Percentiles rank a stretch among this genome's conserved stretches.
These are phyloP conservation scores for Micromesistius poutassou DNA, from an alignment of 2,797 vertebrate genomes.

Conservation along the genomic window DNA sequence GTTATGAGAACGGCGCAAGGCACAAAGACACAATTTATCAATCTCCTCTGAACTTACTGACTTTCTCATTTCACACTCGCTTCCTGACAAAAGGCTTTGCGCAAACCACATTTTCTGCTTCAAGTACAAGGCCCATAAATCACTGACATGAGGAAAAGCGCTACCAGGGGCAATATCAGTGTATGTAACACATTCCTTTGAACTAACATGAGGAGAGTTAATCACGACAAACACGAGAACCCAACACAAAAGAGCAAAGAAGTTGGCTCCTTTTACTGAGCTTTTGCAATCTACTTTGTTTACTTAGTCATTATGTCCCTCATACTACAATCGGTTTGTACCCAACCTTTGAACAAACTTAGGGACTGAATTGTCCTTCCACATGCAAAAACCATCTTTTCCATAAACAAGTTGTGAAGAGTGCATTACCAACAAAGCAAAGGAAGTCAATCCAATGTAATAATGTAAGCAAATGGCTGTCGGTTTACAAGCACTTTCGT, in stretches of 20 bases:
- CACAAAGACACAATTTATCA: slow-evolving; percentile 7
- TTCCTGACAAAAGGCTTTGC: slow-evolving; percentile 4
- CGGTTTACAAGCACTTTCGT: not conserved
- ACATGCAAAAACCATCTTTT: not conserved
- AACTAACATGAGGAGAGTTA: not conserved
- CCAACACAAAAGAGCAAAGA: not conserved
- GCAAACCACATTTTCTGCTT: not conserved
- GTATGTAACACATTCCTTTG: not conserved
- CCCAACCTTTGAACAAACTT: too few species aligned
- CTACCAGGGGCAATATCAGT: not conserved
- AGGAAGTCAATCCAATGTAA: not conserved
- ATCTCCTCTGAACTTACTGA: not conserved
- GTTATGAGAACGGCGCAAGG: not conserved
- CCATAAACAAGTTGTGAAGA: not conserved
- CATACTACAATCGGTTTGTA: not conserved
- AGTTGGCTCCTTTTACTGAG: not conserved
- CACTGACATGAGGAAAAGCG: not conserved
- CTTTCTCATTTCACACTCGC: slow-evolving; percentile 1
- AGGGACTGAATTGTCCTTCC: not conserved
- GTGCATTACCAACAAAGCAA: not conserved
- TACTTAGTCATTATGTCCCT: not conserved
- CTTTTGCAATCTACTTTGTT: not conserved
- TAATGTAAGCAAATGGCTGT: not conserved
- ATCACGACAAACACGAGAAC: not conserved
- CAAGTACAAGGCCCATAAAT: not conserved